phyloP scores from a whole-genome alignment of 2,888 invertebrate genomes.

The Oxyscelio sp. region DNA sequence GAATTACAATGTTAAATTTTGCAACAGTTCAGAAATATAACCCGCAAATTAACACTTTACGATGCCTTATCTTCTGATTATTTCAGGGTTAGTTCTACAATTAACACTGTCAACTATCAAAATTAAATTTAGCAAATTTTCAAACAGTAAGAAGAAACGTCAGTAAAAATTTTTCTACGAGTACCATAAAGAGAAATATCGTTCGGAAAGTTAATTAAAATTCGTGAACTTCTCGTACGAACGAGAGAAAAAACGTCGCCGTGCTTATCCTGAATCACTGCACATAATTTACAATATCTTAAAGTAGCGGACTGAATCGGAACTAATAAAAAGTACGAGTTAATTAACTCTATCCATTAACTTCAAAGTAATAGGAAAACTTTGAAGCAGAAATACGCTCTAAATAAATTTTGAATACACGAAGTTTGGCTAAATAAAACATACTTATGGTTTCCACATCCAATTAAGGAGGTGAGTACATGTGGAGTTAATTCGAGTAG shows the following conservation, averaged over 20 bases:
- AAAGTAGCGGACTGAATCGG: slow-evolving; percentile 16
- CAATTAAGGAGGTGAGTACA: slow-evolving; percentile 2
- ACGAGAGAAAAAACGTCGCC: neutral
- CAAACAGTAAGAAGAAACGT: too few relatives aligned
- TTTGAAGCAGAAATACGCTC: slow-evolving; percentile 22
- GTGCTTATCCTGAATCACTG: neutral
- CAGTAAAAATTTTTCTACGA: too few relatives aligned
- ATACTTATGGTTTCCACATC: slow-evolving; percentile 15
- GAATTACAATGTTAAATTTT: too few relatives aligned
- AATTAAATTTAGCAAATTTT: too few relatives aligned
- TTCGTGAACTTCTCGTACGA: neutral
- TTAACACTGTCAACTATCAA: too few relatives aligned
- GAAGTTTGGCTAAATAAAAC: slow-evolving; percentile 22
- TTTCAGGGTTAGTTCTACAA: too few relatives aligned
- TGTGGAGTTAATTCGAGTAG: neutral
- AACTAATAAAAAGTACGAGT: slow-evolving; percentile 36
- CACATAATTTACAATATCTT: slow-evolving; percentile 9
- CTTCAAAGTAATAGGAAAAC: slow-evolving; percentile 46
- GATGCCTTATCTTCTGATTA: too few relatives aligned
- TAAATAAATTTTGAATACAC: slow-evolving; percentile 37
- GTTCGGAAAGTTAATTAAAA: neutral
- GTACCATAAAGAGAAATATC: too few relatives aligned
- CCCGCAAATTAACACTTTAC: too few relatives aligned
- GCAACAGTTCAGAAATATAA: too few relatives aligned
- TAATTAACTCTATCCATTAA: slow-evolving; percentile 46